Evolutionary conservation across 2,888 invertebrate species (phyloP), one percentile per base, ranked within the genome.

Genomic region (Amphimallon solstitiale): DNA sequence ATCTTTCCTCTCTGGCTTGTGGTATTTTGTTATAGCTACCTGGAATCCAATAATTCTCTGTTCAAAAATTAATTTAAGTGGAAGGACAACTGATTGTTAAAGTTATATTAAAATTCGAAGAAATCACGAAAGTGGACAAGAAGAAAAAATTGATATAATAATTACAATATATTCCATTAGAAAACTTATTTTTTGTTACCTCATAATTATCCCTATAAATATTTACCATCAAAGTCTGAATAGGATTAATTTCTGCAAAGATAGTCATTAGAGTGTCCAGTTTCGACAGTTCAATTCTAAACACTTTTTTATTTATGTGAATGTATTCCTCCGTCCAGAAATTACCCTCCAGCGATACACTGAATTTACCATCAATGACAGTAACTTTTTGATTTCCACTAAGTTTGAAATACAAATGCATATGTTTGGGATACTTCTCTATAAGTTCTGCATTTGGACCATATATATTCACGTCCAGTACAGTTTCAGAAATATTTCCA

Each of bases 11-110:
- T 23, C 52, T 1, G 67, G 67, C n/a, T 65, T 49, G 1, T 56
- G 40, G 19, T 52, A 40, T 35, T 54, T 61, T 0, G 65, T 65
- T 19, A 68, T 45, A 0, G 65, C 62, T 3, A 68, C 15, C 67
- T 67, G 46, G 35, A 67, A 65, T 46, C n/a, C n/a, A n/a, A n/a
- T n/a, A n/a, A n/a, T n/a, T n/a, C n/a, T n/a, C n/a, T n/a, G n/a
- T n/a, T n/a, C n/a, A n/a, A n/a, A n/a, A n/a, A n/a, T n/a, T n/a
- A n/a, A n/a, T n/a, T n/a, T n/a, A n/a, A n/a, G n/a, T n/a, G n/a
- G n/a, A n/a, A n/a, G n/a, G n/a, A n/a, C n/a, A n/a, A n/a, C n/a
- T n/a, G n/a, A n/a, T n/a, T n/a, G n/a, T n/a, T n/a, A n/a, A n/a
- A n/a, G n/a, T n/a, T n/a, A n/a, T n/a, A n/a, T n/a, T n/a, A n/a